These are phyloP conservation scores for Elysia chlorotica DNA, from an alignment of 1,140 invertebrate species.

Conservation along the genomic window DNA sequence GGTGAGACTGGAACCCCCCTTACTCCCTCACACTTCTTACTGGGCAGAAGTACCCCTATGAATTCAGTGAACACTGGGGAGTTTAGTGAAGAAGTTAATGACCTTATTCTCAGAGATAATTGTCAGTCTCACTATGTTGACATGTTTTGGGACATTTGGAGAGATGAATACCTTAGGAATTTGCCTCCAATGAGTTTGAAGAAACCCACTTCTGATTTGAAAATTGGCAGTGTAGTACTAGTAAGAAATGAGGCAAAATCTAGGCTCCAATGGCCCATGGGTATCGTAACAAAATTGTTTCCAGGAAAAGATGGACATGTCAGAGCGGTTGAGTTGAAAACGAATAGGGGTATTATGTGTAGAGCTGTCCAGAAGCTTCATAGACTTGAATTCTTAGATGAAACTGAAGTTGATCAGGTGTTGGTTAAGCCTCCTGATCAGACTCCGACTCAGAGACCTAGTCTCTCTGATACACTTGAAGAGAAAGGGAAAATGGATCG, in stretches of 20 bases:
- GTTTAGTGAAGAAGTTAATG: background rate
- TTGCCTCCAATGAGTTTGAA: background rate
- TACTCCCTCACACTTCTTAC: conserved; percentile 3
- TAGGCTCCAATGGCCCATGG: too few species aligned
- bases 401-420: background rate
- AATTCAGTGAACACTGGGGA: background rate
- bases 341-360: too few species aligned
- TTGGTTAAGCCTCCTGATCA: too few species aligned
- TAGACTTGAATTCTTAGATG: background rate
- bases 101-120: background rate
- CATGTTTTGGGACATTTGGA: background rate
- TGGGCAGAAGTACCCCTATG: background rate
- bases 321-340: background rate
- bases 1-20: background rate
- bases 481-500: too few species aligned
- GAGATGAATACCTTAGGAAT: background rate
- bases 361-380: too few species aligned
- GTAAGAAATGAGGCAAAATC: too few species aligned
- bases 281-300: too few species aligned
- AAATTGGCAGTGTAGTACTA: too few species aligned
- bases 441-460: too few species aligned
- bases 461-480: too few species aligned
- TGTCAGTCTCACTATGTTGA: background rate
- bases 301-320: background rate
- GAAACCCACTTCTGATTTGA: background rate